Conservation (phyloP, 2,113 vertebrate species). For the Phasianus colchicus region DNA sequence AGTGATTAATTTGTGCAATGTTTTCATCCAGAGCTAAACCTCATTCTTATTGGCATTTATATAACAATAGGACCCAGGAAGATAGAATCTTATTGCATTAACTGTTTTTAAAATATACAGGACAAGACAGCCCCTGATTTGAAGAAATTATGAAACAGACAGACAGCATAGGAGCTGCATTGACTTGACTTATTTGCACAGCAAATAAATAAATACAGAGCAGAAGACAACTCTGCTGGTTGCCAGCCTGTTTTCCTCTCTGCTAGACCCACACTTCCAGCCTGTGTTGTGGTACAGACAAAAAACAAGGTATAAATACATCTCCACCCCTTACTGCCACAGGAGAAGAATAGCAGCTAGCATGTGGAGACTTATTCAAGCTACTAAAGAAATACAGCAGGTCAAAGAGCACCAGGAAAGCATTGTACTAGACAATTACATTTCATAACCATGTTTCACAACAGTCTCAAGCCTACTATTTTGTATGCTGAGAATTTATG, state of each 20-base stretch:
- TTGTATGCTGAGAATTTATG: background rate
- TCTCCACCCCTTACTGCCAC: background rate
- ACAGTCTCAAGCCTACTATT: background rate
- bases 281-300: background rate
- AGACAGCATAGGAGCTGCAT: background rate
- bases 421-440: background rate
- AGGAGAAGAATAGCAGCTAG: background rate
- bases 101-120: background rate
- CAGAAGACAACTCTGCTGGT: background rate
- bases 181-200: background rate
- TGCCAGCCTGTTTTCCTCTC: background rate
- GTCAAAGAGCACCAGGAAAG: background rate
- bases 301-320: background rate
- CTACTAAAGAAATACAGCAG: background rate
- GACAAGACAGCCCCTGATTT: background rate
- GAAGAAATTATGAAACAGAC: background rate
- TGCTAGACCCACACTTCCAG: background rate
- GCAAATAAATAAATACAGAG: background rate
- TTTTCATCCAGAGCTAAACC: background rate
- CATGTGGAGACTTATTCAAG: background rate
- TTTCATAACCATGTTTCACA: background rate
- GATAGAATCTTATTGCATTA: background rate
- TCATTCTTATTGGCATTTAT: background rate
- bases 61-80: background rate
- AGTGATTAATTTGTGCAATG: background rate